Conservation (phyloP, 2,888 invertebrate genomes). For the Drosophila mettleri region DNA sequence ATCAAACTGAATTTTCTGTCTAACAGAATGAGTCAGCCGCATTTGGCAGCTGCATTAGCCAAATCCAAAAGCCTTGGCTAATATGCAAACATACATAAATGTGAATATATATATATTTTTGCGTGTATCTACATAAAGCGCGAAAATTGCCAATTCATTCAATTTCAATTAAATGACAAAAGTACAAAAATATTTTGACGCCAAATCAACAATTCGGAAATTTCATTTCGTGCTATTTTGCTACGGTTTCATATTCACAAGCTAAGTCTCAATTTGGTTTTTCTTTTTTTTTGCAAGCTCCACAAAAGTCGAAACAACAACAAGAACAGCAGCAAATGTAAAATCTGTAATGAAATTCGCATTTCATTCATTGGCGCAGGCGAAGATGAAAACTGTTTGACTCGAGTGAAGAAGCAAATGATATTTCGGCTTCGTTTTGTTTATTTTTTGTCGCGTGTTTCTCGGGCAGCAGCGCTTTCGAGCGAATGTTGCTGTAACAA, state of each 20-base stretch:
- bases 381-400: conserved; percentile 39
- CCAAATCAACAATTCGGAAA: conserved; percentile 70
- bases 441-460: conserved; percentile 63
- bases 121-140: no score
- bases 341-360: conserved; percentile 45
- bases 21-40: conserved; percentile 53
- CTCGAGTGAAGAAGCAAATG: conserved; percentile 17
- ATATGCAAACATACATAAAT: conserved; percentile 22
- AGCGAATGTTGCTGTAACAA: conserved; percentile 54
- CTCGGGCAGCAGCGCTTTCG: conserved; percentile 38
- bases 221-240: conserved; percentile 61
- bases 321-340: conserved; percentile 41
- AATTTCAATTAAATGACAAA: conserved; percentile 77
- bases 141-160: conserved; percentile 69
- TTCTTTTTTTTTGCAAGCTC: conserved; percentile 57
- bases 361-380: conserved; percentile 71
- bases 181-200: conserved; percentile 76
- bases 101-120: neutral
- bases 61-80: conserved; percentile 51
- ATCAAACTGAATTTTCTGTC: conserved; percentile 5
- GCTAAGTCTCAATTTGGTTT: conserved; percentile 35
- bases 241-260: conserved; percentile 57
- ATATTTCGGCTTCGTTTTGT: conserved; percentile 11
- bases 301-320: conserved; percentile 46
- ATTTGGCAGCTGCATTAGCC: conserved; percentile 49